Evolutionary conservation across 1,140 invertebrate species (phyloP), one percentile per base, ranked within the genome.

Genomic region (Trialeurodes vaporariorum): DNA sequence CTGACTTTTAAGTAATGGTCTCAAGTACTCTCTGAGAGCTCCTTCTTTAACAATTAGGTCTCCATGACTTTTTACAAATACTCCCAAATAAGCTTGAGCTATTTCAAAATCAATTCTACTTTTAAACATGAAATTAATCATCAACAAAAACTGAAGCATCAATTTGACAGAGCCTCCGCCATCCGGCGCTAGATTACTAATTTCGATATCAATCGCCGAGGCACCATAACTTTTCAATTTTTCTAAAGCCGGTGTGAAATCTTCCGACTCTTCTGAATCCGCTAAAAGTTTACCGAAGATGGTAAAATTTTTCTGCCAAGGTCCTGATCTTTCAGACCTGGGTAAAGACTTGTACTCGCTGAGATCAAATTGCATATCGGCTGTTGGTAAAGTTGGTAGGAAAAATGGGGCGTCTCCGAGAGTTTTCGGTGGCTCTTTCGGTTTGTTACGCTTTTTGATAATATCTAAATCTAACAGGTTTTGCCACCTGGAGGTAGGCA

Each of bases 391-490:
- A 0, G 94, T 96, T 0, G 95, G 94, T 49, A 99, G 77, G 76
- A 98, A 98, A 80, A 99, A 99, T 0, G 96, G 96, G 0, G 94
- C 94, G 25, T 85, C 83, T 80, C 93, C 92, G 0, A 90, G 87
- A 0, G 83, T 82, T 74, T 94, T 93, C 0, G 87, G 82, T 5
- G 91, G 81, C 63, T 89, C 87, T 78, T 89, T 93, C 0, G 95
- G 94, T 76, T 96, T 98, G 77, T 98, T 98, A 70, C 92, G 82
- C 70, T 87, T 86, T 76, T 91, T 94, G 1, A 98, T 91, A 1
- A 91, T 79, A 73, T 98, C 94, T 60, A 98, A 81, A 77, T 95
- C 87, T 0, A 98, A 80, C 2, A 99, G 78, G 81, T 97, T 97
- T 64, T 93, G 86, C 97, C 96, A 98, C 74, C 92, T 85, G 0